These are phyloP conservation scores for Trichonephila inaurata DNA, from an alignment of 1,140 invertebrate genomes.

Conservation along the genomic window DNA sequence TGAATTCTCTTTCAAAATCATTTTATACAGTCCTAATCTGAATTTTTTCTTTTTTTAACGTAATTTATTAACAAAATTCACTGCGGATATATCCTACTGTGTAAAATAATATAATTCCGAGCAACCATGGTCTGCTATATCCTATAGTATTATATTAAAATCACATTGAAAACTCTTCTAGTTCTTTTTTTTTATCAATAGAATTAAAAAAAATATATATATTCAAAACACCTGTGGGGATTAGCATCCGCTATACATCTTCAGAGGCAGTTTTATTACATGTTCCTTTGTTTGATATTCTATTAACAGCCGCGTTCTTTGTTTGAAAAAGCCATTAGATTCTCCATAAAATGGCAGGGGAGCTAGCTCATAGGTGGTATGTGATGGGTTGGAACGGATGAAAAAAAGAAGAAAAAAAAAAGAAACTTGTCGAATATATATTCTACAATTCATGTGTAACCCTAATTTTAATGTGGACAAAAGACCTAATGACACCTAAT, in stretches of 20 bases:
- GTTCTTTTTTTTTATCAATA: background rate
- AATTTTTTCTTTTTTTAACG: too few relatives aligned
- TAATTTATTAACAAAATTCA: too few relatives aligned
- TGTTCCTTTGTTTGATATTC: background rate
- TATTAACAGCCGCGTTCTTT: constrained; percentile 11
- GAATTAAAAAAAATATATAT: background rate
- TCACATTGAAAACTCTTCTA: background rate
- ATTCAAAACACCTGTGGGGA: background rate
- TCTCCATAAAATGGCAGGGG: background rate
- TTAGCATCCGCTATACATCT: constrained; percentile 23
- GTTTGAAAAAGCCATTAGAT: constrained; percentile 1
- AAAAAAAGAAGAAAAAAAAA: background rate
- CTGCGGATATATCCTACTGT: too few relatives aligned
- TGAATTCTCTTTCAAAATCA: too few relatives aligned
- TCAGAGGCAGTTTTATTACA: constrained; percentile 23
- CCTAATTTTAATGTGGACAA: background rate
- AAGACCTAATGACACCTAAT: background rate
- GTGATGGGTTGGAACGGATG: background rate
- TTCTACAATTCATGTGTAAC: background rate
- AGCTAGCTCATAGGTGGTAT: constrained; percentile 8
- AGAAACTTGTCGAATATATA: background rate
- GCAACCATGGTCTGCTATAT: background rate
- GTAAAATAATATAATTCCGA: background rate
- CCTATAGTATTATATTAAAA: background rate
- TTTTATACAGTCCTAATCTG: too few relatives aligned